These are phyloP conservation scores for Drosophila affinis DNA, from an alignment of 2,888 invertebrate genomes.

Conservation along the genomic window DNA sequence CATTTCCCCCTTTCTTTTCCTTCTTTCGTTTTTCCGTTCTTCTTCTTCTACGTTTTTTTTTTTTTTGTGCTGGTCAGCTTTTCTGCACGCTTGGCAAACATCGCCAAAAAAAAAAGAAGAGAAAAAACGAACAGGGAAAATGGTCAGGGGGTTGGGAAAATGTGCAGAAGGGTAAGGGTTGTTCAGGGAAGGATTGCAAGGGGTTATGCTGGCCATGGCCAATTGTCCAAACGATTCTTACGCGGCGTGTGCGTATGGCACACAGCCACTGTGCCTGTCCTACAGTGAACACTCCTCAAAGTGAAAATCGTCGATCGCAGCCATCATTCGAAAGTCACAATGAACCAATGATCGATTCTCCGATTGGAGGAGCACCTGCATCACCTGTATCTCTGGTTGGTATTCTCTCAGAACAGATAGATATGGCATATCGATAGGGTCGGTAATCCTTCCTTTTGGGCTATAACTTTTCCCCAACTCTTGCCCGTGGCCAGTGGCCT, in stretches of 20 bases:
- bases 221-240: conserved; percentile 58
- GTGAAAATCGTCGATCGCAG: too few relatives aligned
- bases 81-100: conserved; percentile 74
- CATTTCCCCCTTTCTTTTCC: conserved; percentile 6
- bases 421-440: too few relatives aligned
- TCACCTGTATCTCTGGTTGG: too few relatives aligned
- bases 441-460: too few relatives aligned
- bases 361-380: too few relatives aligned
- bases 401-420: too few relatives aligned
- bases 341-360: too few relatives aligned
- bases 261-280: conserved; percentile 12
- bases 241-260: conserved; percentile 36
- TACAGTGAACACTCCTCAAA: background rate
- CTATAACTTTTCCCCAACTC: too few relatives aligned
- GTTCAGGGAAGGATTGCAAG: conserved; percentile 25
- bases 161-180: conserved; percentile 4
- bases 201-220: conserved; percentile 59
- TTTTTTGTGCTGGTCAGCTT: conserved; percentile 78
- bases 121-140: conserved; percentile 15
- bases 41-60: background rate
- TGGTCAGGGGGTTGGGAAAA: background rate
- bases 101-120: conserved; percentile 21
- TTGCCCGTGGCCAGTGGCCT: too few relatives aligned
- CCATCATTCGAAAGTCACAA: too few relatives aligned
- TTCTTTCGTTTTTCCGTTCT: conserved; percentile 4